A percentile compares a stretch with the other conserved stretches of the same genome.
phyloP scores from a whole-genome alignment of 2,797 vertebrate genomes.

The Bradypodion pumilum region DNA sequence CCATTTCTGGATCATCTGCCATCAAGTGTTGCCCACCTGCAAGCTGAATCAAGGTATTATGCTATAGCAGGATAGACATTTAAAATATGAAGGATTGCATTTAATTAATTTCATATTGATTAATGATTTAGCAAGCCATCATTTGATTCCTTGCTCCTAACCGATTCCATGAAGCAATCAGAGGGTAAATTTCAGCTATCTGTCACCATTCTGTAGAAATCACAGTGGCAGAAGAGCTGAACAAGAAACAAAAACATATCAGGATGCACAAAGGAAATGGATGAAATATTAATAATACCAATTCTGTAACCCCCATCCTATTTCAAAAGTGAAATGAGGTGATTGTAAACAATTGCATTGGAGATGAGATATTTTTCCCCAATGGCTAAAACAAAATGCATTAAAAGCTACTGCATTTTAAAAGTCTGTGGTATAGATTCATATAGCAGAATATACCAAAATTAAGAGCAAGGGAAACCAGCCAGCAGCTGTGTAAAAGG shows the following conservation, averaged over 20 bases:
- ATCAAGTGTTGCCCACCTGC: slow-evolving; percentile 49
- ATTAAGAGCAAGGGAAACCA: slow-evolving; percentile 48
- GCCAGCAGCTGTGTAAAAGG: not conserved
- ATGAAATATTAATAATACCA: slow-evolving; percentile 76
- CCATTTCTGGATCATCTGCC: slow-evolving; percentile 31
- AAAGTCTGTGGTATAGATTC: slow-evolving; percentile 62
- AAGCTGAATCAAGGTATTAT: slow-evolving; percentile 44
- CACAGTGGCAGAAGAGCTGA: slow-evolving; percentile 55
- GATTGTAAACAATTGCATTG: too few species aligned
- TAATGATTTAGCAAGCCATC: slow-evolving; percentile 69
- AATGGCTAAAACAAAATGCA: slow-evolving; percentile 61
- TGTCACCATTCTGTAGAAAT: slow-evolving; percentile 63
- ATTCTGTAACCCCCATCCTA: slow-evolving; percentile 68
- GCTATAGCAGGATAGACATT: slow-evolving; percentile 41
- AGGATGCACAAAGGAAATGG: slow-evolving; percentile 60
- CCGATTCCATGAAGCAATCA: slow-evolving; percentile 57
- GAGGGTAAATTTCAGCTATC: slow-evolving; percentile 58
- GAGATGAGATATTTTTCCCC: slow-evolving; percentile 47
- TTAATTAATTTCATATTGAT: slow-evolving; percentile 71
- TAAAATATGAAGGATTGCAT: slow-evolving; percentile 63
- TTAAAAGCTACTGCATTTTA: slow-evolving; percentile 40
- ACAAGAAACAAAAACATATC: slow-evolving; percentile 44
- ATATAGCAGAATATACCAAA: slow-evolving; percentile 64
- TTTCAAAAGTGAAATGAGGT: slow-evolving; percentile 47
- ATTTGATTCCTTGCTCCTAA: slow-evolving; percentile 64